Percentiles rank a stretch among this genome's conserved stretches.
phyloP scores from a whole-genome alignment of 1,140 invertebrate genomes.

The Popillia japonica region DNA sequence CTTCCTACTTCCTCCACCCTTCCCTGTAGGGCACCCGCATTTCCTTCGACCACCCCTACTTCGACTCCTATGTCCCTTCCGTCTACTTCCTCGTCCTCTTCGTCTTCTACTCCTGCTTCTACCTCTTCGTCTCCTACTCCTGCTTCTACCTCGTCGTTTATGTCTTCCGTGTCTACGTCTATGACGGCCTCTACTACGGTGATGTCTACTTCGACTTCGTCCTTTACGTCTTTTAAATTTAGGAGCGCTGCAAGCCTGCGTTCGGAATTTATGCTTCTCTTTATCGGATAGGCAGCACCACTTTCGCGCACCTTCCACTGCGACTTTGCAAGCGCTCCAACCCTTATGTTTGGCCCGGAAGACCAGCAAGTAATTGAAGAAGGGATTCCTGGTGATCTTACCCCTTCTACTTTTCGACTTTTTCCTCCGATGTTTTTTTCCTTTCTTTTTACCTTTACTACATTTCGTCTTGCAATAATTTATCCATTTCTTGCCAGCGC shows the following conservation, averaged over 20 bases:
- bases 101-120: not conserved
- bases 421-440: not conserved
- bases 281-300: slow-evolving; percentile 39
- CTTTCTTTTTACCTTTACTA: not conserved
- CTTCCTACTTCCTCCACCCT: not conserved
- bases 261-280: slow-evolving; percentile 37
- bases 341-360: slow-evolving; percentile 39
- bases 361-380: slow-evolving; percentile 43
- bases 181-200: not conserved
- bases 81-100: not conserved
- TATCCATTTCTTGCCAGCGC: not conserved
- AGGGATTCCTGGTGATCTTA: slow-evolving; percentile 43
- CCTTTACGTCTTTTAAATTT: not conserved
- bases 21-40: not conserved
- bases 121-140: not conserved
- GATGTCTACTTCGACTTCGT: not conserved
- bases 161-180: not conserved
- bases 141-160: not conserved
- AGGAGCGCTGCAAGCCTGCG: slow-evolving; percentile 31
- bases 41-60: not conserved
- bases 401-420: not conserved
- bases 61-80: not conserved
- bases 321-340: slow-evolving; percentile 32
- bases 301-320: slow-evolving; percentile 37
- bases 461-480: slow-evolving; percentile 16